Evolutionary conservation across 2,797 vertebrate genomes (phyloP).

Genomic region (Sebastolobus alascanus): DNA sequence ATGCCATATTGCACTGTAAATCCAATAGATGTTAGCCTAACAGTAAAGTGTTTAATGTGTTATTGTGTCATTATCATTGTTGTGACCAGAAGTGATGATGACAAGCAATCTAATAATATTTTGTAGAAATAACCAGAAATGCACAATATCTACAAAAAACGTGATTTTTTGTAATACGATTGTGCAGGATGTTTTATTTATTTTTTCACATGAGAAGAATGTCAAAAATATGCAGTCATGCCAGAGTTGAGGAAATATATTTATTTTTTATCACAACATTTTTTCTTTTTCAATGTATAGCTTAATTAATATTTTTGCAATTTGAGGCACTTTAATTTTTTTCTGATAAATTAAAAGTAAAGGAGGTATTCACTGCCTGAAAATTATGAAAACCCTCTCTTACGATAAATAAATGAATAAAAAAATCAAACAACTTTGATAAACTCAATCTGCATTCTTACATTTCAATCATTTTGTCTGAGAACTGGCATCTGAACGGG

Average conservation of each 20-base stretch:
- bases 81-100: conserved; percentile 6
- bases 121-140: not conserved
- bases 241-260: conserved; percentile 16
- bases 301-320: conserved; percentile 9
- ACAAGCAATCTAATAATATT: not conserved
- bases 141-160: not conserved
- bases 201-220: conserved; percentile 8
- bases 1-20: conserved; percentile 24
- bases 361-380: conserved; percentile 38
- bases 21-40: conserved; percentile 9
- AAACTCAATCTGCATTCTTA: not conserved
- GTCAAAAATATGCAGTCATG: conserved; percentile 32
- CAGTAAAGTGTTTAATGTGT: not conserved
- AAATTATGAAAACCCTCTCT: not conserved
- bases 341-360: not conserved
- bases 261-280: not conserved
- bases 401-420: not conserved
- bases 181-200: not conserved
- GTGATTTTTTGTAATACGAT: not conserved
- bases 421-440: not conserved
- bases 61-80: conserved; percentile 3
- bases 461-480: not conserved
- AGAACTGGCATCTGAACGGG: not conserved
- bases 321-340: conserved; percentile 13
- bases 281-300: not conserved